phyloP scores from a whole-genome alignment of 2,113 vertebrate species.

The Ceyx margarethae region DNA sequence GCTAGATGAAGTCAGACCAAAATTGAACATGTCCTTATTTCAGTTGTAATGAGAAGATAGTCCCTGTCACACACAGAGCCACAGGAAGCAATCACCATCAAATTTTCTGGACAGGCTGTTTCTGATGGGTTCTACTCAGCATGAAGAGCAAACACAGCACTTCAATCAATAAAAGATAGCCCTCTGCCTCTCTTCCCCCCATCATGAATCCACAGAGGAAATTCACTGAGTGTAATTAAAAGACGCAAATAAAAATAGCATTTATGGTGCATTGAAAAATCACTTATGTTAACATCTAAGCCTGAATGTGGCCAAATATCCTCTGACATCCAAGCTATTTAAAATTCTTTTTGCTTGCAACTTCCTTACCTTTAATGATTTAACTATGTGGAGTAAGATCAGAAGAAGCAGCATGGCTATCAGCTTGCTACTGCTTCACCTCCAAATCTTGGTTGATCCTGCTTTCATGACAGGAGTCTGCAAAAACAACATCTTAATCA shows the following conservation, averaged over 20 bases:
- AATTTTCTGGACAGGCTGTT: not conserved
- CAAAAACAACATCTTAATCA: not conserved
- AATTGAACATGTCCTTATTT: not conserved
- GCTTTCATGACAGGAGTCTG: not conserved
- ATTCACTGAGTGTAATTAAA: constrained; percentile 5
- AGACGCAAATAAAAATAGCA: constrained; percentile 4
- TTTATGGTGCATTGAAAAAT: constrained; percentile 45
- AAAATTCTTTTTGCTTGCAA: not conserved
- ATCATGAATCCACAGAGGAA: not conserved
- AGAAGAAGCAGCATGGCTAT: not conserved
- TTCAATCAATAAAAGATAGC: not conserved
- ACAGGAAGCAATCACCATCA: not conserved
- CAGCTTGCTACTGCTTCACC: not conserved
- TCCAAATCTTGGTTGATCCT: not conserved
- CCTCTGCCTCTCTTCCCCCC: not conserved
- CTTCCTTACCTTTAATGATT: not conserved
- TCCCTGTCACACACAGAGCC: not conserved
- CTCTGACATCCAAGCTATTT: not conserved
- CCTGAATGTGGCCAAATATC: not conserved
- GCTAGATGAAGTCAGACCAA: not conserved
- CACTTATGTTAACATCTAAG: constrained; percentile 1
- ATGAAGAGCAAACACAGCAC: not conserved
- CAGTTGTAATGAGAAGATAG: not conserved
- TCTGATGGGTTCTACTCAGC: not conserved
- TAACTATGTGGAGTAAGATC: not conserved